A percentile compares a stretch with the other conserved stretches of the same genome.
phyloP scores from a whole-genome alignment of 2,888 invertebrate genomes.

The Rutpela maculata region DNA sequence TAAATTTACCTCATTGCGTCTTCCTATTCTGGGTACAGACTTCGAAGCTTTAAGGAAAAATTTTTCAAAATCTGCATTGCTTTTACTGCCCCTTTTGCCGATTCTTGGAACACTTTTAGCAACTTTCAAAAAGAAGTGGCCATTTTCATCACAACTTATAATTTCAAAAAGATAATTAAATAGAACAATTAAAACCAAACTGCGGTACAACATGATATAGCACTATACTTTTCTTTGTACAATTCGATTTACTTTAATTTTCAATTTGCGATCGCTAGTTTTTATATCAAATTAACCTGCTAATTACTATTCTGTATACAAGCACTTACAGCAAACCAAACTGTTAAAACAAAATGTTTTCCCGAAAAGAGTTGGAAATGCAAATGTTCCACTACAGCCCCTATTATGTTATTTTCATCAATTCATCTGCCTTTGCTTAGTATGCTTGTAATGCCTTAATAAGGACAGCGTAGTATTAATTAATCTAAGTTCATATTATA shows the following conservation, averaged over 20 bases:
- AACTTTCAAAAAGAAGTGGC: conserved; percentile 67
- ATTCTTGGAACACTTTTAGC: conserved; percentile 71
- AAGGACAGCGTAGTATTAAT: not conserved
- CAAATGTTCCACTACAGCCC: conserved; percentile 8
- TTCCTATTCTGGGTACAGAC: conserved; percentile 74
- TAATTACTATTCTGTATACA: conserved; percentile 17
- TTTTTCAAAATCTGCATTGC: conserved; percentile 72
- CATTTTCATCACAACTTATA: conserved; percentile 14
- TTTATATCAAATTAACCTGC: conserved; percentile 18
- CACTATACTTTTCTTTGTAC: not conserved
- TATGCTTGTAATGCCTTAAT: conserved; percentile 15
- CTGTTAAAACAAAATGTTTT: not conserved
- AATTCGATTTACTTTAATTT: conserved; percentile 14
- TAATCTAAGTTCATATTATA: not conserved
- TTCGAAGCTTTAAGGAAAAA: conserved; percentile 75
- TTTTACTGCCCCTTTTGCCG: conserved; percentile 64
- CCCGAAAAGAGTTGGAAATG: not conserved
- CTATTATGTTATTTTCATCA: conserved; percentile 22
- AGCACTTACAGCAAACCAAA: not conserved
- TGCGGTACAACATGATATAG: not conserved
- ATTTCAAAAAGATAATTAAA: conserved; percentile 13
- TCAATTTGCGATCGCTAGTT: not conserved
- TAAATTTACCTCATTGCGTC: conserved; percentile 66
- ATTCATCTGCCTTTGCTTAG: conserved; percentile 21
- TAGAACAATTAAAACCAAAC: conserved; percentile 19